Evolutionary conservation across 2,113 vertebrate species (phyloP).

Genomic region (Dendrocopos noguchii): DNA sequence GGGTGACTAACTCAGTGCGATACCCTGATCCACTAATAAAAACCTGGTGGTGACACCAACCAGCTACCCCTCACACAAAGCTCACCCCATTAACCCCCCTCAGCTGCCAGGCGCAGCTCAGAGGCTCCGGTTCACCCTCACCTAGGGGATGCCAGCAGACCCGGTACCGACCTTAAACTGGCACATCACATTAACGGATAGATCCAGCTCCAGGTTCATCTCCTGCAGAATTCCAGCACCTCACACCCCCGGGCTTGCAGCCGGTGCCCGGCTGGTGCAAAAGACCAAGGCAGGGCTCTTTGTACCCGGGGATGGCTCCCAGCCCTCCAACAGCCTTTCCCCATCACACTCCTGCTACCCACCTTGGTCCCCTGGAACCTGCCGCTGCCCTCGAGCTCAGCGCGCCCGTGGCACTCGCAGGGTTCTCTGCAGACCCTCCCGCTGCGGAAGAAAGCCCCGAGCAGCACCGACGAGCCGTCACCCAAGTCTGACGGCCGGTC

Average conservation of each 20-base stretch:
- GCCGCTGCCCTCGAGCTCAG: neutral
- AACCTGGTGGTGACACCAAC: neutral
- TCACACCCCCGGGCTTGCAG: accelerated
- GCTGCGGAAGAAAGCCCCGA: neutral
- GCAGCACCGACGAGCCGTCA: accelerated
- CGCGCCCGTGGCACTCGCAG: accelerated
- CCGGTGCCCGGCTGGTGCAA: accelerated
- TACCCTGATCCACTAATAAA: neutral
- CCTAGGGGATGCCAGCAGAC: neutral
- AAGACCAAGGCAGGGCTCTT: accelerated
- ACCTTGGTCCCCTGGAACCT: neutral
- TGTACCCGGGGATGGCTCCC: accelerated
- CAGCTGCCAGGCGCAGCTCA: neutral
- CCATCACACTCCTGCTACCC: neutral
- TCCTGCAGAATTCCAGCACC: neutral
- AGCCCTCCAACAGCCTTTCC: accelerated
- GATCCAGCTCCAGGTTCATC: neutral
- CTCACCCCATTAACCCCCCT: neutral
- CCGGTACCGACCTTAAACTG: neutral
- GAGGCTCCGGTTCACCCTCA: neutral
- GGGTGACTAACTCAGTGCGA: neutral
- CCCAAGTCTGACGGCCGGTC: accelerated
- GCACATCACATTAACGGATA: neutral
- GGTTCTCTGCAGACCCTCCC: neutral
- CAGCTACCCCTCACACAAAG: neutral